Evolutionary conservation across 2,113 vertebrate genomes (phyloP).

Genomic region (Epinephelus moara): DNA sequence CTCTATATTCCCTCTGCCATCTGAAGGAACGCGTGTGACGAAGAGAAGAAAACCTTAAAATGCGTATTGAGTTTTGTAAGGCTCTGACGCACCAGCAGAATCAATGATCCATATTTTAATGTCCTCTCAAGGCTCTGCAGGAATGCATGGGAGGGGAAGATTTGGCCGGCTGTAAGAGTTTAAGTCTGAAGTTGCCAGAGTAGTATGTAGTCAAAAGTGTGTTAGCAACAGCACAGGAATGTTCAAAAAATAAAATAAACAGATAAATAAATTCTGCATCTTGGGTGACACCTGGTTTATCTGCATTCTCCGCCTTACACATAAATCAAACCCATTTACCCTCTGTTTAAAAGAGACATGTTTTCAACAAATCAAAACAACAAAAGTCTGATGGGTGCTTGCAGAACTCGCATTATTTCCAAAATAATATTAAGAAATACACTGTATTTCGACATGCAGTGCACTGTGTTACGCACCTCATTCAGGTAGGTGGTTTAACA

Average conservation of each 20-base stretch:
- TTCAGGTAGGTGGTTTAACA: slow-evolving; percentile 28
- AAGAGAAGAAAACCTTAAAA: slow-evolving; percentile 22
- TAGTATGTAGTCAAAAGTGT: too few species aligned
- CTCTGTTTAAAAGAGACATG: background rate
- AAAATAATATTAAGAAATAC: background rate
- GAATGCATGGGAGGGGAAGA: background rate
- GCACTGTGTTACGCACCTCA: background rate
- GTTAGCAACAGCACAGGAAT: background rate
- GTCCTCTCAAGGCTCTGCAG: background rate
- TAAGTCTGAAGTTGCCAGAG: background rate
- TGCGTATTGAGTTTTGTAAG: slow-evolving; percentile 14
- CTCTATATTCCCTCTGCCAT: slow-evolving; percentile 27
- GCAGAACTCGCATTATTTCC: background rate
- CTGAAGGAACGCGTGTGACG: slow-evolving; percentile 1
- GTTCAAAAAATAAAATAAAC: background rate
- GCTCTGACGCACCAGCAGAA: background rate
- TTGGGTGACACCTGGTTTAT: background rate
- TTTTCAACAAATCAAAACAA: background rate
- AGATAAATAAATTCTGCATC: background rate
- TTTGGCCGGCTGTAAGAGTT: background rate
- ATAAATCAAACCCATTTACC: background rate
- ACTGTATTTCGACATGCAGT: too few species aligned
- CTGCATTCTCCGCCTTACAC: background rate
- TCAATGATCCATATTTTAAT: slow-evolving; percentile 14
- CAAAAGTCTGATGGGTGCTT: background rate